phyloP scores from a whole-genome alignment of 2,888 invertebrate genomes.

The Camptogramma bilineatum region DNA sequence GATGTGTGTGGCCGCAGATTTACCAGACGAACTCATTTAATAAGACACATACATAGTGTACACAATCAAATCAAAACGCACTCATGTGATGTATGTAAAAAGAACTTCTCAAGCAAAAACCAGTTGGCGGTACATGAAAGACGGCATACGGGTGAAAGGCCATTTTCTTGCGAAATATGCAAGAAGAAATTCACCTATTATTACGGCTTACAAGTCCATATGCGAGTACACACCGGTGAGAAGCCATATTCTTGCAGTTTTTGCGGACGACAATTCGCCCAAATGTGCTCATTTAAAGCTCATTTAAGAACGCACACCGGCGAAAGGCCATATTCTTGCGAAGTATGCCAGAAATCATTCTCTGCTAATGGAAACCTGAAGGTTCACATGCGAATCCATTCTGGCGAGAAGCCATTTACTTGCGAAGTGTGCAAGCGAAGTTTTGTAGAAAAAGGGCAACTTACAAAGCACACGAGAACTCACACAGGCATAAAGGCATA shows the following conservation, averaged over 20 bases:
- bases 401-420: slow-evolving; percentile 69
- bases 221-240: slow-evolving; percentile 72
- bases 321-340: slow-evolving; percentile 68
- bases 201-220: slow-evolving; percentile 77
- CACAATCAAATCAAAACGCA: slow-evolving; percentile 72
- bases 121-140: slow-evolving; percentile 73
- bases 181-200: slow-evolving; percentile 75
- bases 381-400: slow-evolving; percentile 76
- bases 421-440: slow-evolving; percentile 72
- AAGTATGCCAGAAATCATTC: slow-evolving; percentile 73
- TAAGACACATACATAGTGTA: slow-evolving; percentile 73
- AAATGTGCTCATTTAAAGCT: slow-evolving; percentile 75
- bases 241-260: slow-evolving; percentile 74
- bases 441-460: slow-evolving; percentile 71
- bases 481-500: slow-evolving; percentile 74
- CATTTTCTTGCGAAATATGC: slow-evolving; percentile 72
- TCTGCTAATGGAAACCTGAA: slow-evolving; percentile 78
- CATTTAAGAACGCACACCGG: slow-evolving; percentile 77
- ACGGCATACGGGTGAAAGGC: slow-evolving; percentile 71
- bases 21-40: slow-evolving; percentile 72
- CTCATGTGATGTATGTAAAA: slow-evolving; percentile 67
- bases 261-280: slow-evolving; percentile 71
- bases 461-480: slow-evolving; percentile 71
- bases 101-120: slow-evolving; percentile 76
- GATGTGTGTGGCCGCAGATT: slow-evolving; percentile 73